phyloP scores from a whole-genome alignment of 2,113 vertebrate species.

The Machaerirhynchus nigripectus region DNA sequence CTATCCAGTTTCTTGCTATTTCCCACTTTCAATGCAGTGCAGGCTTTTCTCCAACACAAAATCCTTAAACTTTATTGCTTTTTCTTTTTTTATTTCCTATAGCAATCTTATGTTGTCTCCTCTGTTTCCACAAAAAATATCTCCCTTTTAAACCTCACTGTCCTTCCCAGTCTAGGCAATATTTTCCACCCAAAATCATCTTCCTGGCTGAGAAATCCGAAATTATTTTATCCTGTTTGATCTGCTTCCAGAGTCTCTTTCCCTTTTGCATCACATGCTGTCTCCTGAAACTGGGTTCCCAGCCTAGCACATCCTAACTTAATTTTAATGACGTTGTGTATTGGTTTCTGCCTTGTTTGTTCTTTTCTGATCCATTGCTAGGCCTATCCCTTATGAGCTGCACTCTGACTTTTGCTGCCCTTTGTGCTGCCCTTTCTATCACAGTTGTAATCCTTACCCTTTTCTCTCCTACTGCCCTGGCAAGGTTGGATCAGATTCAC shows the following conservation, averaged over 20 bases:
- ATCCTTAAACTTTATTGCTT: background rate
- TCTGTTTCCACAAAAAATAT: background rate
- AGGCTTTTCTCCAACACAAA: background rate
- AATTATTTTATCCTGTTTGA: background rate
- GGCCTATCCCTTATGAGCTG: background rate
- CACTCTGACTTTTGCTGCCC: background rate
- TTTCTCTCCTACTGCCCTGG: background rate
- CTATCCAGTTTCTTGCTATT: background rate
- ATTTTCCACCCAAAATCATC: background rate
- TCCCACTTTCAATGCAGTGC: background rate
- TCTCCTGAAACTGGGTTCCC: background rate
- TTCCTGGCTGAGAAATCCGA: background rate
- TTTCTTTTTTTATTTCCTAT: background rate
- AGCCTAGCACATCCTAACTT: background rate
- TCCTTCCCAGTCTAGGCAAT: background rate
- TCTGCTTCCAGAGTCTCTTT: background rate
- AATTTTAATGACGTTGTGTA: background rate
- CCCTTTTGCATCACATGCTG: background rate
- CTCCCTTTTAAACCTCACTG: background rate
- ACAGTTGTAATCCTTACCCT: background rate
- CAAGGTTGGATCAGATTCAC: background rate
- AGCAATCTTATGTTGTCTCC: background rate
- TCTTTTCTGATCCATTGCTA: background rate
- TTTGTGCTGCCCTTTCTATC: background rate
- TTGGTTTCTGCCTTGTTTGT: background rate